These are phyloP conservation scores for Gracilinanus agilis DNA, from an alignment of 2,113 vertebrate species.

Conservation along the genomic window DNA sequence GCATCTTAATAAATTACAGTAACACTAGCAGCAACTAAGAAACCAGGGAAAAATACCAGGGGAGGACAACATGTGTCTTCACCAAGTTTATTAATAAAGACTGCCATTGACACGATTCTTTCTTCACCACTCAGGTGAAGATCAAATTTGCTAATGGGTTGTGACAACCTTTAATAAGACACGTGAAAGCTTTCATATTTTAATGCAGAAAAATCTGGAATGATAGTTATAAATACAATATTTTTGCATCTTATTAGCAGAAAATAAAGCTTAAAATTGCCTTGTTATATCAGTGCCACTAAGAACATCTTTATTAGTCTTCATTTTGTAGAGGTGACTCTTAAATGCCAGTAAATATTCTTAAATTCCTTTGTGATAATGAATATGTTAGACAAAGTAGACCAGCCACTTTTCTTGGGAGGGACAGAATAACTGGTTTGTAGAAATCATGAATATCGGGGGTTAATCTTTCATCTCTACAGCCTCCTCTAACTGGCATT, in stretches of 20 bases:
- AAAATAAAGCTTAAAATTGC: constrained; percentile 79
- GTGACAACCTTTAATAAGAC: constrained; percentile 73
- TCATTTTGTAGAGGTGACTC: constrained; percentile 67
- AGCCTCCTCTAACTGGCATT: constrained; percentile 27
- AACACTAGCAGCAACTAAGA: constrained; percentile 60
- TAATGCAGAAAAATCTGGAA: constrained; percentile 49
- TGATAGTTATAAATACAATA: constrained; percentile 69
- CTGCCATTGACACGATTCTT: constrained; percentile 66
- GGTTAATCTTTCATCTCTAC: neutral
- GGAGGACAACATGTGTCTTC: constrained; percentile 47
- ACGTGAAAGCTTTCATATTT: constrained; percentile 68
- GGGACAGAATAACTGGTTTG: constrained; percentile 32
- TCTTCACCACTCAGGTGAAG: constrained; percentile 78
- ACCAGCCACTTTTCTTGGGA: neutral
- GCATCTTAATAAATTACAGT: constrained; percentile 71
- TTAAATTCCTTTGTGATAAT: constrained; percentile 63
- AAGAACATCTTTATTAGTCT: constrained; percentile 77
- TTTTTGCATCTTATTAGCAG: constrained; percentile 81
- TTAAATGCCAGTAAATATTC: constrained; percentile 48
- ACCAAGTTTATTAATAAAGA: constrained; percentile 72
- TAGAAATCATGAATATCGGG: constrained; percentile 44
- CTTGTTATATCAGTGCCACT: constrained; percentile 78
- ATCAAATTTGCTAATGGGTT: constrained; percentile 78
- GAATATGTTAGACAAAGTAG: constrained; percentile 32
- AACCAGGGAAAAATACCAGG: constrained; percentile 60